Evolutionary conservation across 2,113 vertebrate genomes (phyloP), one percentile per base, ranked within the genome.

Genomic region (Cyanoliseus patagonus): DNA sequence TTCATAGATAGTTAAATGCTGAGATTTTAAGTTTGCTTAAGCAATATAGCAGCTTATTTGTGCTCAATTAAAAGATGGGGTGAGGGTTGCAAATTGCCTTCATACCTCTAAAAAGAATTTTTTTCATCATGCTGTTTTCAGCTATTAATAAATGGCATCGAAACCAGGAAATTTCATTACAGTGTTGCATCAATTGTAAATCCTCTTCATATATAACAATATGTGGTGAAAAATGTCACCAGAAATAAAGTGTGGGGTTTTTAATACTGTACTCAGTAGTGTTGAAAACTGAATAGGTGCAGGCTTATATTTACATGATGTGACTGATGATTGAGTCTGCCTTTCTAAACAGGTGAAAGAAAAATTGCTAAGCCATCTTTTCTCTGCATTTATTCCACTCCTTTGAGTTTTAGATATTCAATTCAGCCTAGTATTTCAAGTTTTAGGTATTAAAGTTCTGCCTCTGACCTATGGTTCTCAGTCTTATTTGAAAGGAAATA

Each of bases 1-100:
- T 92, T 92, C 47, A 92, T 82, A 96, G 76, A 62, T 52, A 92
- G 86, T 88, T 22, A 94, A 94, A 95, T 92, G 69, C 13, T 59
- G 25, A 75, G 37, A 70, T 88, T 90, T 97, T 76, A 67, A 49
- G 87, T 82, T 94, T 95, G 69, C 55, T 86, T 84, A 84, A 88
- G n/a, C 66, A 90, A 86, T 70, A 83, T 14, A 73, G 27, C 27
- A 68, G 46, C 75, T 97, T 96, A 74, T 84, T 88, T 94, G n/a
- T 61, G 33, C 13, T 66, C 28, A 93, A 7, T 31, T 89, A 74
- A 90, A 68, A 12, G 30, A 41, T 52, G 51, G 42, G 31, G 47
- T 14, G 46, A 76, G n/a, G 23, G 35, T 33, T 74, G 27, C 72
- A 23, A 83, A 93, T 74, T 87, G 66, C 24, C 12, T 63, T 73